These are phyloP conservation scores for Physocephala rufipes DNA, from an alignment of 2,888 invertebrate species.

Conservation along the genomic window DNA sequence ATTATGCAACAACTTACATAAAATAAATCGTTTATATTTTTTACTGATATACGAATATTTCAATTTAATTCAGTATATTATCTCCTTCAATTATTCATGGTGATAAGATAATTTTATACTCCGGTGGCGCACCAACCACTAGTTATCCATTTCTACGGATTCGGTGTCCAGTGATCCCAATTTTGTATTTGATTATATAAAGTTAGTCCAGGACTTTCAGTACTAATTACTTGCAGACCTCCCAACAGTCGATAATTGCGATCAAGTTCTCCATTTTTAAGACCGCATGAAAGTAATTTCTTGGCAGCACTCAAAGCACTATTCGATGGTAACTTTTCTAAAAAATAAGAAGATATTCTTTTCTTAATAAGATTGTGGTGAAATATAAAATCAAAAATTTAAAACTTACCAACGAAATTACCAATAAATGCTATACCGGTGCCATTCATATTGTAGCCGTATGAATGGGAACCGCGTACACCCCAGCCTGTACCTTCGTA, in stretches of 20 bases:
- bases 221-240: conserved; percentile 65
- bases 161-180: conserved; percentile 65
- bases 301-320: conserved; percentile 64
- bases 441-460: conserved; percentile 70
- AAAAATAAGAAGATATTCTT: conserved; percentile 26
- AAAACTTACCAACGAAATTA: conserved; percentile 64
- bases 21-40: too few species aligned
- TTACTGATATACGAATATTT: background rate
- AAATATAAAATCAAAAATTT: background rate
- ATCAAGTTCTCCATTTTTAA: conserved; percentile 63
- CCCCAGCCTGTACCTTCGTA: conserved; percentile 76
- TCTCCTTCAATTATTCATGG: too few species aligned
- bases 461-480: conserved; percentile 70
- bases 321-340: conserved; percentile 64
- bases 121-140: too few species aligned
- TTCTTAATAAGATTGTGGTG: background rate
- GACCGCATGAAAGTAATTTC: conserved; percentile 66
- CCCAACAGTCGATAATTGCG: conserved; percentile 65
- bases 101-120: too few species aligned
- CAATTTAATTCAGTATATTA: background rate
- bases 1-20: too few species aligned
- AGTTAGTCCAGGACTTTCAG: conserved; percentile 67
- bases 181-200: conserved; percentile 67
- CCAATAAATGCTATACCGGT: conserved; percentile 74
- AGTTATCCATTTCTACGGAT: conserved; percentile 45